These are phyloP conservation scores for Crypturellus undulatus DNA, from an alignment of 2,113 vertebrate genomes.

Conservation along the genomic window DNA sequence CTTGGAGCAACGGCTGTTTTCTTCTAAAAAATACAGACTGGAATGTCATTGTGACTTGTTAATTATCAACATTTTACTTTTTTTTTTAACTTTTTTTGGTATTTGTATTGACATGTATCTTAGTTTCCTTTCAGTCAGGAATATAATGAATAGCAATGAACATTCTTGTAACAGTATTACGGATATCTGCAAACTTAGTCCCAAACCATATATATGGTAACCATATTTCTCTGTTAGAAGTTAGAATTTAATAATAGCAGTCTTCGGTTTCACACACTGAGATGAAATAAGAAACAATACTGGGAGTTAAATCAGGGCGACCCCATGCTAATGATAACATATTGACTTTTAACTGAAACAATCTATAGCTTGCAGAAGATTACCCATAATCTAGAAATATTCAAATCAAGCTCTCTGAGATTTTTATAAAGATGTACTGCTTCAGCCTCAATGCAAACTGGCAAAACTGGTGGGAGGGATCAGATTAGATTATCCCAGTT, in stretches of 20 bases:
- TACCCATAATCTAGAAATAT: neutral
- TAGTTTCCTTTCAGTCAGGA: neutral
- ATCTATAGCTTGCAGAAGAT: neutral
- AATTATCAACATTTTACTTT: neutral
- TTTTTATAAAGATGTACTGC: neutral
- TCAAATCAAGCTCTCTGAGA: neutral
- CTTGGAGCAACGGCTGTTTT: neutral
- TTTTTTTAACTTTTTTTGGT: neutral
- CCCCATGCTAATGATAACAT: neutral
- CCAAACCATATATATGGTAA: neutral
- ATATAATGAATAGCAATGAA: neutral
- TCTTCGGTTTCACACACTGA: neutral
- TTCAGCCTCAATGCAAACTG: neutral
- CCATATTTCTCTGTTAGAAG: neutral
- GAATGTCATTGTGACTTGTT: conserved; percentile 1
- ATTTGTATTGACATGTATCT: neutral
- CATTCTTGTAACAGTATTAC: neutral
- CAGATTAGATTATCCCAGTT: neutral
- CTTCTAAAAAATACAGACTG: neutral
- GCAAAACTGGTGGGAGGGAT: neutral
- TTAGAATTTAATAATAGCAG: neutral
- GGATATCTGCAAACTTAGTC: neutral
- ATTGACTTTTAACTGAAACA: neutral
- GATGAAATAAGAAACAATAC: neutral
- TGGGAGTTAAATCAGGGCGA: neutral